phyloP scores from a whole-genome alignment of 2,888 invertebrate genomes.

The Acleris holmiana region DNA sequence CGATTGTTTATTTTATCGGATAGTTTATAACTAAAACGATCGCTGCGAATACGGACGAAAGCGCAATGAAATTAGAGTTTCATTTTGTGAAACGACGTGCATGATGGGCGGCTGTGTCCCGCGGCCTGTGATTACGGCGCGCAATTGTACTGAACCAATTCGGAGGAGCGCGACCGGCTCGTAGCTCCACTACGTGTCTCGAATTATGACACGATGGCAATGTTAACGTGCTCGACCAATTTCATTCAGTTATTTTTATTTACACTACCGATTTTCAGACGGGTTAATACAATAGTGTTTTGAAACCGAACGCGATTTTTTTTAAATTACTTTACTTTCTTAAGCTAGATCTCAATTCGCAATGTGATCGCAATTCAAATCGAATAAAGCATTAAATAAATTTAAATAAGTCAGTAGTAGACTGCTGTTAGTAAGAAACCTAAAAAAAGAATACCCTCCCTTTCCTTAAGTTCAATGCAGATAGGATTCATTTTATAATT shows the following conservation, averaged over 20 bases:
- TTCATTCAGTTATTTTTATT: not conserved
- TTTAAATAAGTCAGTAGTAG: too few relatives aligned
- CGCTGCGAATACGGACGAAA: too few relatives aligned
- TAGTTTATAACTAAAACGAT: not conserved
- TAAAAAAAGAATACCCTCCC: not conserved
- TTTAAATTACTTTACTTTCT: too few relatives aligned
- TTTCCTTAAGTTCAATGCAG: not conserved
- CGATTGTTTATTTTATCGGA: not conserved
- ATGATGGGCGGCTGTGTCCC: not conserved
- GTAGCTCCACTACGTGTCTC: not conserved
- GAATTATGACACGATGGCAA: conserved; percentile 3
- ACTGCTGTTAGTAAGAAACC: not conserved
- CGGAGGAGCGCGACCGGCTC: not conserved
- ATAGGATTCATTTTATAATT: not conserved
- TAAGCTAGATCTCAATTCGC: too few relatives aligned
- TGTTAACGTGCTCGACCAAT: not conserved
- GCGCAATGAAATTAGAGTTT: not conserved
- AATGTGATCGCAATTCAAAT: too few relatives aligned
- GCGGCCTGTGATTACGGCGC: not conserved
- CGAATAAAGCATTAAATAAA: too few relatives aligned
- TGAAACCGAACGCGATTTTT: too few relatives aligned
- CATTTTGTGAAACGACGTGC: not conserved
- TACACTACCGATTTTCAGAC: not conserved
- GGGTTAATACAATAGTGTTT: too few relatives aligned
- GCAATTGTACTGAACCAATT: not conserved